Evolutionary conservation across 2,113 vertebrate genomes (phyloP).

Genomic region (Pseudorhombus dupliciocellatus): DNA sequence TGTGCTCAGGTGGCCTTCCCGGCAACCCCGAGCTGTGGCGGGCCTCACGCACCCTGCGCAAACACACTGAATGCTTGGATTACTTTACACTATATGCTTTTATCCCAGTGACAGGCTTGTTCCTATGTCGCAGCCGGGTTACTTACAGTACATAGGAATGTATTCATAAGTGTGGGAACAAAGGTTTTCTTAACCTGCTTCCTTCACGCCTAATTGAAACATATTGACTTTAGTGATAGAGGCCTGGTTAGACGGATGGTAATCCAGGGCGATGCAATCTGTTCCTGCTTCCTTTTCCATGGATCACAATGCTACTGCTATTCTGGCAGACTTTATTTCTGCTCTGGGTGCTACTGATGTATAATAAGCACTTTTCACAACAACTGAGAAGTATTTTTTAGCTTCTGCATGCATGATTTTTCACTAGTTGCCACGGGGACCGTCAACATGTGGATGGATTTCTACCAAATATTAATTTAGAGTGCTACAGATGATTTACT

Average conservation of each 20-base stretch:
- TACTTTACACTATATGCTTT: constrained; percentile 54
- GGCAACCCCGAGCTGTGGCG: constrained; percentile 27
- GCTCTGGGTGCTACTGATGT: constrained; percentile 3
- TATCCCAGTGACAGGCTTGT: constrained; percentile 31
- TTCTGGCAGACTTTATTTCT: constrained; percentile 23
- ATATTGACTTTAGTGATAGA: constrained; percentile 57
- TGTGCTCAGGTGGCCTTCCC: constrained; percentile 61
- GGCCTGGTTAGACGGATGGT: constrained; percentile 15
- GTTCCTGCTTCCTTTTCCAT: constrained; percentile 28
- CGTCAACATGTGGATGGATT: no score
- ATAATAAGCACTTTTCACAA: background rate
- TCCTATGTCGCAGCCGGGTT: constrained; percentile 27
- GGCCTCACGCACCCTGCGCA: constrained; percentile 66
- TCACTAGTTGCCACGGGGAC: no score
- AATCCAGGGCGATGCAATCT: constrained; percentile 11
- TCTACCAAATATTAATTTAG: no score
- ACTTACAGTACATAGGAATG: constrained; percentile 49
- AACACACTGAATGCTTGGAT: constrained; percentile 66
- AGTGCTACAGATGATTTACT: no score
- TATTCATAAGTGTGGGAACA: constrained; percentile 46
- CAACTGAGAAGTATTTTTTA: no score
- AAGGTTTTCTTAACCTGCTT: constrained; percentile 35
- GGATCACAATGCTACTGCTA: constrained; percentile 31
- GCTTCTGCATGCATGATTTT: no score
- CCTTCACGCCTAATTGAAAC: constrained; percentile 40